Conservation (phyloP, 1,140 invertebrate species). For the Ericerus pela region DNA sequence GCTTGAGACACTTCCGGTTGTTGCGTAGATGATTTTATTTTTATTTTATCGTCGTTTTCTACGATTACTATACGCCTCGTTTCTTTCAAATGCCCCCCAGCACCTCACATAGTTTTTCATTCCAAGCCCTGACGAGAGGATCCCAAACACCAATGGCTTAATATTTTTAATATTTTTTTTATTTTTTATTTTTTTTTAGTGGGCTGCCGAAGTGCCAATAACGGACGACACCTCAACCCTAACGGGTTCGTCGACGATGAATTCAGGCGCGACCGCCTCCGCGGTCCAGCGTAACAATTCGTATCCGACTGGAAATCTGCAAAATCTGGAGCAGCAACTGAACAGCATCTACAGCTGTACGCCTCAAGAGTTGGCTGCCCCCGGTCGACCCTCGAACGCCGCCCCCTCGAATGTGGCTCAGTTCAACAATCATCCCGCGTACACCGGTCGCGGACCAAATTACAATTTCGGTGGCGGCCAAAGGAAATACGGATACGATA, state of each 20-base stretch:
- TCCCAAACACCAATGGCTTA: too few species aligned
- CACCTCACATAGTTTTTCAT: too few species aligned
- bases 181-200: not conserved
- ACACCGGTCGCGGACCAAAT: not conserved
- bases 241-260: not conserved
- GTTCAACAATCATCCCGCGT: not conserved
- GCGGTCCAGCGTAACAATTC: not conserved
- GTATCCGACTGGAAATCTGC: not conserved
- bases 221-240: not conserved
- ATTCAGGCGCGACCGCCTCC: not conserved
- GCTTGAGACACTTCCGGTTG: too few species aligned
- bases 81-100: too few species aligned
- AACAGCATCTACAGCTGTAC: not conserved
- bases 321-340: not conserved
- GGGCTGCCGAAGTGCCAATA: not conserved
- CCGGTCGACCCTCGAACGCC: constrained; percentile 23
- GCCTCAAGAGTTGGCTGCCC: constrained; percentile 16
- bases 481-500: not conserved
- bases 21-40: too few species aligned
- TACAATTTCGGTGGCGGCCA: not conserved
- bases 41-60: too few species aligned
- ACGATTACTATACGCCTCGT: too few species aligned
- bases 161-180: too few species aligned
- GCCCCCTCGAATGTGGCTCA: constrained; percentile 23
- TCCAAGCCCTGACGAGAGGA: too few species aligned